Conservation (phyloP, 2,797 vertebrate species). For the Ptychadena robeensis region DNA sequence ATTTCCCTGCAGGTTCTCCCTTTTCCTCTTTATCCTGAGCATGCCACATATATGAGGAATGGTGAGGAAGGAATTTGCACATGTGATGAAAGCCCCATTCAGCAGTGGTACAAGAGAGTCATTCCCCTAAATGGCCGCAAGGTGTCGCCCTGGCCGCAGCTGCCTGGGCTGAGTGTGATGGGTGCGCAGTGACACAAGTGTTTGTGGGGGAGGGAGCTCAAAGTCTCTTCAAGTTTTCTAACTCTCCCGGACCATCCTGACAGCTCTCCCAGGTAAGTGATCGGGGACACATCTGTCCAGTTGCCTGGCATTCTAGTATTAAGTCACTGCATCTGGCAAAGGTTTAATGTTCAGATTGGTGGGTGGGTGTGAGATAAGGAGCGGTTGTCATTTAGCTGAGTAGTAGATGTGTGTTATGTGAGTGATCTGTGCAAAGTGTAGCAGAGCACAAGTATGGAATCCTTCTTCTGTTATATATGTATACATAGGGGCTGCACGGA, state of each 20-base stretch:
- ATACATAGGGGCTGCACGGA: no score
- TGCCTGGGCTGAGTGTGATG: neutral
- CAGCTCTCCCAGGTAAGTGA: neutral
- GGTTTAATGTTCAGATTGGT: no score
- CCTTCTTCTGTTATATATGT: no score
- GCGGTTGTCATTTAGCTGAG: no score
- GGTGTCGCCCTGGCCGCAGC: neutral
- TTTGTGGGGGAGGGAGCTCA: neutral
- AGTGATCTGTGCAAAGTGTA: no score
- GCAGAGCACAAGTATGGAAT: no score
- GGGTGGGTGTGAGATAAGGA: no score
- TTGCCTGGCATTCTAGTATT: neutral
- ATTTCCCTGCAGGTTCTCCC: neutral
- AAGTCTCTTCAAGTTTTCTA: neutral
- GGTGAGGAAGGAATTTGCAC: neutral
- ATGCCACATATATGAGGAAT: neutral
- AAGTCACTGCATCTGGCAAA: neutral
- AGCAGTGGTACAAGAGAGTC: no score
- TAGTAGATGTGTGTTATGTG: no score
- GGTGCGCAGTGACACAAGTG: neutral
- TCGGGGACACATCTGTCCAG: neutral
- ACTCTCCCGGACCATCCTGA: neutral
- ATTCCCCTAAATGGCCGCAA: neutral
- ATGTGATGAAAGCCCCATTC: no score
- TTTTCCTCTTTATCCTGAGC: neutral